Conservation (phyloP, 1,140 invertebrate species). For the Tetragnatha versicolor region DNA sequence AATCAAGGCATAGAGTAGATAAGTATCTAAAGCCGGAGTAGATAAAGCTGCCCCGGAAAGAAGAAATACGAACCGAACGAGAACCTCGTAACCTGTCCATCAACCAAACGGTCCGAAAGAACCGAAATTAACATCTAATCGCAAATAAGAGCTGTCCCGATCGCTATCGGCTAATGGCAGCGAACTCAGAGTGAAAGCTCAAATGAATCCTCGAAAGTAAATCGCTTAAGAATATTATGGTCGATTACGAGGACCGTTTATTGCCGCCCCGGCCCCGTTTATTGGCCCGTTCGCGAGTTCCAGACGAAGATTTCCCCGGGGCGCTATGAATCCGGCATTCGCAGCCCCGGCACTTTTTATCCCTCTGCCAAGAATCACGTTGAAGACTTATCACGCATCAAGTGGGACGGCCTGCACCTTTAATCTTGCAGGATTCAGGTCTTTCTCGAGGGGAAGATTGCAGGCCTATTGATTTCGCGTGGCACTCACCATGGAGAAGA, state of each 20-base stretch:
- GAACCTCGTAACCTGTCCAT: too few species aligned
- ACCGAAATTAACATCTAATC: too few species aligned
- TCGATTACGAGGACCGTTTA: constrained; percentile 33
- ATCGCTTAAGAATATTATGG: constrained; percentile 36
- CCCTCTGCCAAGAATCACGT: not conserved
- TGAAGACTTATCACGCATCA: constrained; percentile 21
- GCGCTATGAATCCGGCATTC: constrained; percentile 30
- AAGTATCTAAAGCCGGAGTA: too few species aligned
- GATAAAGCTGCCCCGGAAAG: too few species aligned
- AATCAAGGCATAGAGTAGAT: too few species aligned
- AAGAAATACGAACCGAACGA: too few species aligned
- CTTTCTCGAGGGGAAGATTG: not conserved
- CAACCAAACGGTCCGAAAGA: too few species aligned
- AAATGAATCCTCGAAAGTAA: not conserved
- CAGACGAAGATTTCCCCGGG: constrained; percentile 27
- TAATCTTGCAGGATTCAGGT: not conserved
- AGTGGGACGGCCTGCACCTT: constrained; percentile 10
- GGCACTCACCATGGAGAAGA: too few species aligned
- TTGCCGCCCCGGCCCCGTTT: constrained; percentile 4
- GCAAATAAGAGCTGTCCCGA: too few species aligned
- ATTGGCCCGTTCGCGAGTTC: constrained; percentile 23
- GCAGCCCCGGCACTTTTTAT: not conserved
- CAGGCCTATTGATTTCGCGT: too few species aligned
- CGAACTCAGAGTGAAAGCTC: not conserved
- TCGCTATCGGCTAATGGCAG: too few species aligned